A percentile compares a stretch with the other conserved stretches of the same genome.
phyloP scores from a whole-genome alignment of 2,113 vertebrate genomes.

The Vimba vimba region DNA sequence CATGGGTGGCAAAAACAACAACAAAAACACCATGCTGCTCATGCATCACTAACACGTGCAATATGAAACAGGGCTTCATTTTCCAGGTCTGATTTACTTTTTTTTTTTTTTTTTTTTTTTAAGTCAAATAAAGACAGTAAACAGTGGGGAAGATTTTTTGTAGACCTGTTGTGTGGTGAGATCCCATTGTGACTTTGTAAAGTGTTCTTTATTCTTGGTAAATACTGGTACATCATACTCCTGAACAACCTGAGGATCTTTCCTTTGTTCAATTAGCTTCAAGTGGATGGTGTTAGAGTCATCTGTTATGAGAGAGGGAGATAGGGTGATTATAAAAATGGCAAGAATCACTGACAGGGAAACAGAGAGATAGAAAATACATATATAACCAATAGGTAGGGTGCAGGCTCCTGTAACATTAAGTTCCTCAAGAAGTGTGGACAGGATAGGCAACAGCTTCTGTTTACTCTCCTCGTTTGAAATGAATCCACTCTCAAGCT shows the following conservation, averaged over 20 bases:
- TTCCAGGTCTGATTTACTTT: too few species aligned
- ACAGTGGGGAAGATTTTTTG: not conserved
- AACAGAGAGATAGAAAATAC: not conserved
- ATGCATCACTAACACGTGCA: not conserved
- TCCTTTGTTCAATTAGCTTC: slow-evolving; percentile 91
- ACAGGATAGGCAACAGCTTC: slow-evolving; percentile 96
- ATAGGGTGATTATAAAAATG: not conserved
- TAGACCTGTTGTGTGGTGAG: slow-evolving; percentile 95
- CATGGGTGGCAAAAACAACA: not conserved
- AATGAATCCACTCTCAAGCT: slow-evolving; percentile 97
- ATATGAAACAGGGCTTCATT: not conserved
- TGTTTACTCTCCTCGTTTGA: slow-evolving; percentile 97
- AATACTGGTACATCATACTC: slow-evolving; percentile 96
- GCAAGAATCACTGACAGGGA: not conserved
- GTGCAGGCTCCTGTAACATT: slow-evolving; percentile 94
- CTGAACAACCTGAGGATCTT: slow-evolving; percentile 88
- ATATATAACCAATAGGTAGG: slow-evolving; percentile 85
- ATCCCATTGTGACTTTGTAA: slow-evolving; percentile 94
- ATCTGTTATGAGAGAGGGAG: slow-evolving; percentile 73
- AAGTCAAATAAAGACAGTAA: not conserved
- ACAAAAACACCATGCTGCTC: not conserved
- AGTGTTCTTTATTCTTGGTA: slow-evolving; percentile 91
- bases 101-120: too few species aligned
- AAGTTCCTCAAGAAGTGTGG: slow-evolving; percentile 91
- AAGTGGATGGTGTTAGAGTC: slow-evolving; percentile 95